These are phyloP conservation scores for Boleophthalmus pectinirostris DNA, from an alignment of 2,113 vertebrate species.

Conservation along the genomic window DNA sequence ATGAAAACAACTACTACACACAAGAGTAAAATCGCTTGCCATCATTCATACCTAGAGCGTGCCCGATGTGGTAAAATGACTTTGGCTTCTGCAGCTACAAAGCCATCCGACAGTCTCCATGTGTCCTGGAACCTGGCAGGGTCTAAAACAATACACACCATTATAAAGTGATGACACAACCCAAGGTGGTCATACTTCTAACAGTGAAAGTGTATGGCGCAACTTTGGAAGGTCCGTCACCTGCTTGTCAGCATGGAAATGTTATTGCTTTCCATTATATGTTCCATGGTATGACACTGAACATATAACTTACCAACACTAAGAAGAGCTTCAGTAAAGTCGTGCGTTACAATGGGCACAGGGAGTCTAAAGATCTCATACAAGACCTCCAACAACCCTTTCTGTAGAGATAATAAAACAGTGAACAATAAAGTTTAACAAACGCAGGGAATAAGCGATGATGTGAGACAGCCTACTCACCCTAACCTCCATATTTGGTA, in stretches of 20 bases:
- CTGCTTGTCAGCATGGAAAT: too few species aligned
- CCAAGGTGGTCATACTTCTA: not conserved
- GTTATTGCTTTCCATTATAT: too few species aligned
- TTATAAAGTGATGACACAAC: not conserved
- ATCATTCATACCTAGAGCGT: constrained; percentile 83
- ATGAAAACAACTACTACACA: not conserved
- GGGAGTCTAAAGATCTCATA: constrained; percentile 98
- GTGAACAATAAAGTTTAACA: not conserved
- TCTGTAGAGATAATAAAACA: constrained; percentile 69
- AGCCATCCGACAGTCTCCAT: constrained; percentile 97
- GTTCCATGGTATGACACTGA: too few species aligned
- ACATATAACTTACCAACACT: constrained; percentile 85
- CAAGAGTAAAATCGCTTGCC: not conserved
- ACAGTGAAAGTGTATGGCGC: too few species aligned
- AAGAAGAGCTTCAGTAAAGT: constrained; percentile 93
- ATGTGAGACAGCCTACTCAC: constrained; percentile 71
- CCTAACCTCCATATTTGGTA: constrained; percentile 99
- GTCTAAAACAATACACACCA: constrained; percentile 71
- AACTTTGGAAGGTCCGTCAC: too few species aligned
- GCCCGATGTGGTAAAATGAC: constrained; percentile 93
- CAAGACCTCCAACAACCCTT: constrained; percentile 92
- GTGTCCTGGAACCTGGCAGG: constrained; percentile 93
- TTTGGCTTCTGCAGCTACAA: constrained; percentile 97
- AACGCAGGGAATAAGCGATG: not conserved
- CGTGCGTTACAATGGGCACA: constrained; percentile 89